These are phyloP conservation scores for Candidula unifasciata DNA, from an alignment of 2,888 invertebrate species.

Conservation along the genomic window DNA sequence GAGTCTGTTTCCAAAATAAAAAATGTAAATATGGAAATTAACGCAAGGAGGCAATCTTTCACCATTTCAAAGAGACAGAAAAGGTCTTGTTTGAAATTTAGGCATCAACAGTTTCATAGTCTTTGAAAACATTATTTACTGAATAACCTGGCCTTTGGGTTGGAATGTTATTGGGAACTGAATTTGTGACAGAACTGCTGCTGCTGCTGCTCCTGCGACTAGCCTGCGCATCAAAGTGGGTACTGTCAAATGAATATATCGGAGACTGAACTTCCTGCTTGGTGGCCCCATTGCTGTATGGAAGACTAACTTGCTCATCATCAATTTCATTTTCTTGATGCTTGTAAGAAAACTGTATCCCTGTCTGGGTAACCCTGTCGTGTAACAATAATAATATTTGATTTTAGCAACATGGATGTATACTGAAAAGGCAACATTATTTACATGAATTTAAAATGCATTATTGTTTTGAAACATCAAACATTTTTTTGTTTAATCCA, in stretches of 20 bases:
- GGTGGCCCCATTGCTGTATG: slow-evolving; percentile 71
- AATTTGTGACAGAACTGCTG: neutral
- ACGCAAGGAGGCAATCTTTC: too few relatives aligned
- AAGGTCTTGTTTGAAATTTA: neutral
- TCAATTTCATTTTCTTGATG: slow-evolving; percentile 86
- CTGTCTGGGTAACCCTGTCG: slow-evolving; percentile 71
- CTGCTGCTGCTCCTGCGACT: neutral
- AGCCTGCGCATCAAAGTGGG: slow-evolving; percentile 68
- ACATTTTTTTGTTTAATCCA: too few relatives aligned
- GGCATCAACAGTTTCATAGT: neutral
- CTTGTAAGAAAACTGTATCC: slow-evolving; percentile 88
- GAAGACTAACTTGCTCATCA: slow-evolving; percentile 86
- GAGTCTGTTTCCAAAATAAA: too few relatives aligned
- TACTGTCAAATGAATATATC: slow-evolving; percentile 68
- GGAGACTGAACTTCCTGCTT: slow-evolving; percentile 54
- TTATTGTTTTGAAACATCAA: too few relatives aligned
- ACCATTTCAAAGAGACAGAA: neutral
- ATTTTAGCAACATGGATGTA: neutral
- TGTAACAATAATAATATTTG: neutral
- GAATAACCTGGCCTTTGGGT: neutral
- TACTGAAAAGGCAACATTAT: neutral
- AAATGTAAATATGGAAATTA: too few relatives aligned
- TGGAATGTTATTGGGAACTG: neutral
- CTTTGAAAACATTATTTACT: slow-evolving; percentile 47
- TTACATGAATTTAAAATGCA: too few relatives aligned